Base-by-base conservation (phyloP, 2,888 invertebrate genomes). In the Epirrhoe alternata region DNA sequence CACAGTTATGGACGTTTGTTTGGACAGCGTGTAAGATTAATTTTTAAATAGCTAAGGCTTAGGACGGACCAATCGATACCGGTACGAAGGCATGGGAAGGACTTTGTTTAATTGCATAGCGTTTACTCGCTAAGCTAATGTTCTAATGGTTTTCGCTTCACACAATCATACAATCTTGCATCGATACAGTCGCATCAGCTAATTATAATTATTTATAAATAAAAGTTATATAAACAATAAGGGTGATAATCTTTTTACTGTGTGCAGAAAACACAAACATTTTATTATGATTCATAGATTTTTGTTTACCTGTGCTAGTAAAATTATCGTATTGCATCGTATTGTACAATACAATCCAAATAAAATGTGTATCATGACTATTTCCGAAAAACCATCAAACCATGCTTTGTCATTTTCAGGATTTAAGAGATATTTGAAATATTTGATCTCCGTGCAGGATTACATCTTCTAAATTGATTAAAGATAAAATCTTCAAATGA, bases 1-100 rank as follows among this genome's bases (percentile, higher is more conserved):
- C 71, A 69, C 72, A 74, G 71, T 75, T 74, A 80, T 82, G 86
- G 87, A 82, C 86, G 86, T 82, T 80, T 78, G 82, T 81, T 81
- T 85, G 87, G 87, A 88, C 86, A 87, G 79, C 76, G 77, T 82
- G 88, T 81, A 45, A 81, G 82, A 89, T 92, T 87, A 90, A 90
- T 91, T 87, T 90, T 91, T 91, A 86, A 92, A 88, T 86, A 88
- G 86, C 85, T 77, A 82, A 83, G 85, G 85, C 86, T 83, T 82
- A 87, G 92, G 91, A 92, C 92, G 91, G 90, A 90, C 81, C 80
- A 87, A 90, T 92, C 91, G 83, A 92, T 92, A 92, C 83, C 81
- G 80, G 42, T 81, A 82, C 74, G 74, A 79, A 81, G 79, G 82
- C 77, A 84, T 81, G 85, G 85, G 83, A 84, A 85, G 85, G 84